Evolutionary conservation across 2,113 vertebrate species (phyloP).

Genomic region (Xenotilapia caudafasciata): DNA sequence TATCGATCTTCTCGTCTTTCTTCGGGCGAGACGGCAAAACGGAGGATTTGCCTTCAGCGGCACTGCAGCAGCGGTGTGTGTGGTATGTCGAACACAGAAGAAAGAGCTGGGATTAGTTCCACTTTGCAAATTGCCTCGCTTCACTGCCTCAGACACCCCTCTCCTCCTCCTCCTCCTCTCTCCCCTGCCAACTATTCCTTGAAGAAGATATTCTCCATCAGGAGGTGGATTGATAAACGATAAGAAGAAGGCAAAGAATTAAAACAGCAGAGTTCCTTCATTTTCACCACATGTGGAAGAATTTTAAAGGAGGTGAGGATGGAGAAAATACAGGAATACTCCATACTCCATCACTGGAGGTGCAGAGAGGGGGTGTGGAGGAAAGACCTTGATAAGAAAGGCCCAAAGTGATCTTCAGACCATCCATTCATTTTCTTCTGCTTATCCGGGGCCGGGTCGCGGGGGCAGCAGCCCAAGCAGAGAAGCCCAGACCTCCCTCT

Average conservation of each 20-base stretch:
- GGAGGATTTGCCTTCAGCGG: not conserved
- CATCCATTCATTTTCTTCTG: not conserved
- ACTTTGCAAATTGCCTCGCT: conserved; percentile 49
- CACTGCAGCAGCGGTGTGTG: not conserved
- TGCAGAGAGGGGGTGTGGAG: not conserved
- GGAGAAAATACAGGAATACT: not conserved
- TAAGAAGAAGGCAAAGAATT: not conserved
- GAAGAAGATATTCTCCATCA: conserved; percentile 21
- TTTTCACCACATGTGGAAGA: not conserved
- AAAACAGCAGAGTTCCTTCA: not conserved
- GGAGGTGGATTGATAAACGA: conserved; percentile 26
- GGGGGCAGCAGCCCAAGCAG: not conserved
- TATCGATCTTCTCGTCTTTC: conserved; percentile 6
- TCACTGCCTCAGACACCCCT: not conserved
- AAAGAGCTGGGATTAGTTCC: conserved; percentile 43
- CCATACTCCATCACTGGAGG: not conserved
- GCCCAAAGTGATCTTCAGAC: not conserved
- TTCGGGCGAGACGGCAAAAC: not conserved
- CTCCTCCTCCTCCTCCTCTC: not conserved
- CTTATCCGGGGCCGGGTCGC: not conserved
- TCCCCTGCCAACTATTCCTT: not conserved
- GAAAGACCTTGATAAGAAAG: not conserved
- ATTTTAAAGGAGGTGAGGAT: not conserved
- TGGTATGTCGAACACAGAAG: conserved; percentile 31
- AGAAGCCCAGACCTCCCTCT: not conserved